A percentile compares a stretch with the other conserved stretches of the same genome.
These are phyloP conservation scores for Ennomos quercinarius DNA, from an alignment of 2,888 invertebrate species.

Conservation along the genomic window DNA sequence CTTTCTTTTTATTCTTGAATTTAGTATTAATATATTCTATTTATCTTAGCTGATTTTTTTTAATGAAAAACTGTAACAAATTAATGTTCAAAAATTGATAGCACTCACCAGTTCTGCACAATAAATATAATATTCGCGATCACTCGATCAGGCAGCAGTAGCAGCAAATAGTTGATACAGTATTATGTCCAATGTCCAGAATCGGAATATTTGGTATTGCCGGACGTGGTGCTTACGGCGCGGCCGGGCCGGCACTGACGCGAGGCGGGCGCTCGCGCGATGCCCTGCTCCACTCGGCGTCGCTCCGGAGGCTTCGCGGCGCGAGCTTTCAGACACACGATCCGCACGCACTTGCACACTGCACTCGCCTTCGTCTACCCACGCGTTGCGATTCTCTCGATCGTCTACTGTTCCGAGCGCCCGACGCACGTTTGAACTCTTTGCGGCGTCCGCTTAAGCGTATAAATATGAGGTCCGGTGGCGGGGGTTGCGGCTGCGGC, in stretches of 20 bases:
- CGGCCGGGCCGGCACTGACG: constrained; percentile 86
- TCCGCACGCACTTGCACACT: constrained; percentile 84
- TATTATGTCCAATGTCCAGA: constrained; percentile 56
- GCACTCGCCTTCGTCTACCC: constrained; percentile 83
- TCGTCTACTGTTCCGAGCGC: constrained; percentile 83
- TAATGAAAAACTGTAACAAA: not conserved
- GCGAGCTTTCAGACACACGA: constrained; percentile 83
- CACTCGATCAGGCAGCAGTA: constrained; percentile 61
- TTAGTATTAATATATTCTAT: not conserved
- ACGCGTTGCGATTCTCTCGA: constrained; percentile 81
- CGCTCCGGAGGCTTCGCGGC: constrained; percentile 79
- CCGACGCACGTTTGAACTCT: constrained; percentile 84
- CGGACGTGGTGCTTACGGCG: constrained; percentile 80
- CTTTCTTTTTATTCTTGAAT: not conserved
- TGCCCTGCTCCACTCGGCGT: constrained; percentile 43
- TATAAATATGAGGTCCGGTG: constrained; percentile 84
- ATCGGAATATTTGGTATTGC: constrained; percentile 46
- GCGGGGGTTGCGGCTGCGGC: constrained; percentile 81
- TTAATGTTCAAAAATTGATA: constrained; percentile 33
- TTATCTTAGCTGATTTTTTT: not conserved
- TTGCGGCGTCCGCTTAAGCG: constrained; percentile 80
- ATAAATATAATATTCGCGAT: constrained; percentile 59
- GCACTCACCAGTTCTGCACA: constrained; percentile 72
- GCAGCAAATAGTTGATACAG: constrained; percentile 58
- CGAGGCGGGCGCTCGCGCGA: constrained; percentile 60